A percentile compares a stretch with the other conserved stretches of the same genome.
Evolutionary conservation across 2,113 vertebrate genomes (phyloP).

Genomic region (Orthonyx spaldingii): DNA sequence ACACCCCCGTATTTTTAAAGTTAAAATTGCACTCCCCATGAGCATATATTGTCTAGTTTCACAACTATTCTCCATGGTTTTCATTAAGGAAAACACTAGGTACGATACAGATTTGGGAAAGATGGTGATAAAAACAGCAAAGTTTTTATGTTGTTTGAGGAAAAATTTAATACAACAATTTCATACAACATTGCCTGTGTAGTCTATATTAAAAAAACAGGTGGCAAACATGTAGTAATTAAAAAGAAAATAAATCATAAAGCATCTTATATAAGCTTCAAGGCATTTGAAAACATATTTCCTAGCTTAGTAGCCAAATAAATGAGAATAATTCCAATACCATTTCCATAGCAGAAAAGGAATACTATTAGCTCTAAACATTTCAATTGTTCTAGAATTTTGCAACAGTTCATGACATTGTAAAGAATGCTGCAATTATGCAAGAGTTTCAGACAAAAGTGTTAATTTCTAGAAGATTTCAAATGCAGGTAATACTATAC

Average conservation of each 20-base stretch:
- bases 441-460: neutral
- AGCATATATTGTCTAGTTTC: neutral
- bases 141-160: neutral
- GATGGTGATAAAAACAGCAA: neutral
- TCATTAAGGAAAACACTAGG: neutral
- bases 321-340: neutral
- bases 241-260: neutral
- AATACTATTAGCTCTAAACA: neutral
- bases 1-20: neutral
- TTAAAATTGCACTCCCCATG: neutral
- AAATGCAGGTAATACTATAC: slow-evolving; percentile 68
- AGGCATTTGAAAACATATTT: neutral
- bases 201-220: neutral
- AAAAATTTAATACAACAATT: neutral
- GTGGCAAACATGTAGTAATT: neutral
- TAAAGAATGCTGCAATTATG: neutral
- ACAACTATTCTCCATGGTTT: neutral
- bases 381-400: neutral
- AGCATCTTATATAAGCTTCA: neutral
- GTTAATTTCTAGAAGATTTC: neutral
- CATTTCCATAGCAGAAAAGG: neutral
- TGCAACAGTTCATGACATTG: neutral
- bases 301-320: neutral
- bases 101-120: neutral
- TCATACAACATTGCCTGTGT: neutral